Percentiles rank a stretch among this genome's conserved stretches.
These are phyloP conservation scores for Pachyuromys duprasi DNA, from an alignment of 2,797 vertebrate species.

Conservation along the genomic window DNA sequence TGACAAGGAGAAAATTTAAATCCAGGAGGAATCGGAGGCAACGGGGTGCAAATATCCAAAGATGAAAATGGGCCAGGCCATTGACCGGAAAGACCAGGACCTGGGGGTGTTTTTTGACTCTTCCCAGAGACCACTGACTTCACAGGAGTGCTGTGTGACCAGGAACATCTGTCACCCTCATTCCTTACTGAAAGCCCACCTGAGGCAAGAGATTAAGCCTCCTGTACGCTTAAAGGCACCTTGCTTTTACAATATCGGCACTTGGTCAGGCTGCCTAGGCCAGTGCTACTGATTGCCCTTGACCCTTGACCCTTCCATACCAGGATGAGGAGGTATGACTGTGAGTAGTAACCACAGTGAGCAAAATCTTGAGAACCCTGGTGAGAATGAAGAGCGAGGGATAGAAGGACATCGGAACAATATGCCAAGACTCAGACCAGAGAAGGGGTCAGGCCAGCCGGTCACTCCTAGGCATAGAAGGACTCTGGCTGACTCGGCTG, in stretches of 20 bases:
- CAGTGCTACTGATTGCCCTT: neutral
- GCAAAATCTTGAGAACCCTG: neutral
- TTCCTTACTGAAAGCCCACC: neutral
- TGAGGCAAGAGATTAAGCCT: neutral
- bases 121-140: neutral
- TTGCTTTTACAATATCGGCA: neutral
- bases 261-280: neutral
- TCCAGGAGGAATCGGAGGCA: neutral
- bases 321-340: neutral
- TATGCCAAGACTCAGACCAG: neutral
- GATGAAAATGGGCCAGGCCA: neutral
- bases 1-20: neutral
- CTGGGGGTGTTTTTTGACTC: neutral
- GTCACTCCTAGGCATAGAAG: rapidly evolving
- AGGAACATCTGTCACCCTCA: neutral
- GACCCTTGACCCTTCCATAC: neutral
- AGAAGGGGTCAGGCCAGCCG: neutral
- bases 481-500: neutral
- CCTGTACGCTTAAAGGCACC: neutral
- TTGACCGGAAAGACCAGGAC: neutral
- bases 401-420: neutral
- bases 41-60: neutral
- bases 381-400: neutral
- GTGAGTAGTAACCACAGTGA: neutral
- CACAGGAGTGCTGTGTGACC: neutral